Percentiles rank a stretch among this genome's conserved stretches.
Conservation (phyloP, 1,140 invertebrate genomes). For the Drosophila watanabei region DNA sequence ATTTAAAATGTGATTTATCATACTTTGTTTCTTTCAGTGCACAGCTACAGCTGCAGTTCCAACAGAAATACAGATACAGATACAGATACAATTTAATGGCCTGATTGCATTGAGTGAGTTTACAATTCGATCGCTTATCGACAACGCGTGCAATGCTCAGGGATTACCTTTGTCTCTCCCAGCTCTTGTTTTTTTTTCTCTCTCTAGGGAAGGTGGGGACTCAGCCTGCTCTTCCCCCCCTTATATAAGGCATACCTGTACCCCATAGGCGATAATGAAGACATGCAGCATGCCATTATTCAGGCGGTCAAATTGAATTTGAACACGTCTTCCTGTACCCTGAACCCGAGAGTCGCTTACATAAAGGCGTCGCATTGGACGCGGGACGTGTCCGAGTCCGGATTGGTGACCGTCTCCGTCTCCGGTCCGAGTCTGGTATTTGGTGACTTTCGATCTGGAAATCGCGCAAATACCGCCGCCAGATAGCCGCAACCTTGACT, state of each 20-base stretch:
- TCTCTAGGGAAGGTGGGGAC: no score
- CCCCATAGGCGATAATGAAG: constrained; percentile 32
- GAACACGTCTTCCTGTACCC: constrained; percentile 78
- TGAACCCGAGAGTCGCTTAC: constrained; percentile 41
- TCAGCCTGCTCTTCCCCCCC: background rate
- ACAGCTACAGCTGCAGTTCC: constrained; percentile 24
- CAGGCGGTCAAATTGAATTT: constrained; percentile 59
- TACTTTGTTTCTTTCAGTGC: background rate
- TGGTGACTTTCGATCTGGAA: constrained; percentile 31
- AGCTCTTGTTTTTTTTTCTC: background rate
- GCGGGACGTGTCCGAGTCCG: constrained; percentile 49
- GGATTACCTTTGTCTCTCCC: constrained; percentile 42
- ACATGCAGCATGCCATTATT: constrained; percentile 48
- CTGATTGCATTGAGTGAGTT: constrained; percentile 67
- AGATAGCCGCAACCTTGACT: constrained; percentile 25
- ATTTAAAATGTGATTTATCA: background rate
- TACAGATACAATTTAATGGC: constrained; percentile 63
- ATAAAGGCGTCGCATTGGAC: constrained; percentile 35
- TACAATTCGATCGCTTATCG: constrained; percentile 55
- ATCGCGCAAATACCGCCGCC: constrained; percentile 24
- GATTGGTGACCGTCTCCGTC: background rate
- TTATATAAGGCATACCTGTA: constrained; percentile 29
- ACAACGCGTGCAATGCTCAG: constrained; percentile 48
- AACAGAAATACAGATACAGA: constrained; percentile 3
- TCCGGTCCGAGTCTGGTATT: constrained; percentile 1